Conservation (phyloP, 2,888 invertebrate species). For the Amphipyra berbera region DNA sequence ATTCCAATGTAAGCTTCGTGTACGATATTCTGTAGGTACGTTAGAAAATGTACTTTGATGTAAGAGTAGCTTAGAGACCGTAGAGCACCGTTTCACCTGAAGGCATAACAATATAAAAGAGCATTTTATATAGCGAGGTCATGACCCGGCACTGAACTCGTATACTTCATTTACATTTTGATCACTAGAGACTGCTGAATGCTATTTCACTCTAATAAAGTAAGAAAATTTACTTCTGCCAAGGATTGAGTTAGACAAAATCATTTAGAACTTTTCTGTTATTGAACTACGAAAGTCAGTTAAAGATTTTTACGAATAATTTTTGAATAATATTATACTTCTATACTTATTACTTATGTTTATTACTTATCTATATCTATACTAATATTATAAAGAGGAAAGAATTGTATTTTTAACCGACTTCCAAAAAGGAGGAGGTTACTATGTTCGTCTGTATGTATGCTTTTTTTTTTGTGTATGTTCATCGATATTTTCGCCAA, state of each 20-base stretch:
- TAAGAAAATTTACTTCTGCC: conserved; percentile 3
- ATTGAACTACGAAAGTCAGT: too few species aligned
- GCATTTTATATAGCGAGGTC: conserved; percentile 38
- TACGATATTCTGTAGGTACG: background rate
- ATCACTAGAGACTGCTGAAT: conserved; percentile 32
- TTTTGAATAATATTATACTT: too few species aligned
- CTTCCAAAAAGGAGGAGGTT: too few species aligned
- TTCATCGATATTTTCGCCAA: too few species aligned
- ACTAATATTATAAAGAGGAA: too few species aligned
- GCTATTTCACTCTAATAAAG: conserved; percentile 15
- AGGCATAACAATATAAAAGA: conserved; percentile 40
- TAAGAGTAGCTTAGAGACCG: conserved; percentile 12
- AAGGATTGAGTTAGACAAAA: conserved; percentile 1
- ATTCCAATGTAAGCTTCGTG: background rate
- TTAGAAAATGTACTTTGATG: conserved; percentile 12
- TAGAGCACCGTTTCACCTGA: conserved; percentile 26
- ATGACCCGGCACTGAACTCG: conserved; percentile 25
- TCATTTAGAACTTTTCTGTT: too few species aligned
- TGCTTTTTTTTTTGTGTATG: too few species aligned
- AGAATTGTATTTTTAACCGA: too few species aligned
- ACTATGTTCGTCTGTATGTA: too few species aligned
- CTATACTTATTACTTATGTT: too few species aligned
- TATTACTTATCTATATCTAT: too few species aligned
- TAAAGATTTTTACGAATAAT: too few species aligned
- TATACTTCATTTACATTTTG: conserved; percentile 49